Evolutionary conservation across 2,797 vertebrate species (phyloP), one percentile per base, ranked within the genome.

Genomic region (Sebastes hubbsi): DNA sequence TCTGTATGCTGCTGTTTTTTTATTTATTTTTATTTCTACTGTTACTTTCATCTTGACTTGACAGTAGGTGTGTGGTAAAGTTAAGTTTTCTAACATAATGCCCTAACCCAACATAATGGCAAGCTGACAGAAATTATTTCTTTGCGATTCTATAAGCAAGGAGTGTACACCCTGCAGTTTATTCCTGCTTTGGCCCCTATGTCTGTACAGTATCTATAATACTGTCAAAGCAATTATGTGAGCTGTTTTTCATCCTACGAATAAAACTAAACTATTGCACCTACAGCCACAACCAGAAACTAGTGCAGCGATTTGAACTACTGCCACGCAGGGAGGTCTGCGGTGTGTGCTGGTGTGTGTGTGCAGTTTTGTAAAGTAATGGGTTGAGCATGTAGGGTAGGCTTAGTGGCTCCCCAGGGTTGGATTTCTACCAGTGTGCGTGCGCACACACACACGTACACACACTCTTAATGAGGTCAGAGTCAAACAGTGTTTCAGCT

Each of bases 301-400:
- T 46, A 89, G 80, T 86, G 82, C 86, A 77, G 78, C 29, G 22
- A 86, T 86, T 90, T 91, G 92, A 91, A 88, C 87, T 76, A 74
- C 76, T 85, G 87, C 88, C 89, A 90, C 36, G 10, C 75, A 83
- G 88, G 87, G 89, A 83, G 89, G 84, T 90, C 83, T 89, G 75
- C 27, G 18, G 79, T 85, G 88, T 89, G 87, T 89, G 86, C 58
- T 65, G 80, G 78, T 54, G 60, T 82, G 67, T 66, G 75, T 87
- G 72, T 86, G 72, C 87, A 91, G 90, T 89, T 94, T 94, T 94
- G 92, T 94, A 94, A 91, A 90, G 86, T 94, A 91, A 94, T 92
- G 88, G 89, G 83, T 89, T 90, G 91, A 93, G 88, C 88, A 93
- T 94, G 91, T 92, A 91, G 92, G 84, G 83, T 90, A 91, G 89